Percentiles rank a stretch among this genome's conserved stretches.
Evolutionary conservation across 2,113 vertebrate genomes (phyloP).

Genomic region (Pantherophis guttatus): DNA sequence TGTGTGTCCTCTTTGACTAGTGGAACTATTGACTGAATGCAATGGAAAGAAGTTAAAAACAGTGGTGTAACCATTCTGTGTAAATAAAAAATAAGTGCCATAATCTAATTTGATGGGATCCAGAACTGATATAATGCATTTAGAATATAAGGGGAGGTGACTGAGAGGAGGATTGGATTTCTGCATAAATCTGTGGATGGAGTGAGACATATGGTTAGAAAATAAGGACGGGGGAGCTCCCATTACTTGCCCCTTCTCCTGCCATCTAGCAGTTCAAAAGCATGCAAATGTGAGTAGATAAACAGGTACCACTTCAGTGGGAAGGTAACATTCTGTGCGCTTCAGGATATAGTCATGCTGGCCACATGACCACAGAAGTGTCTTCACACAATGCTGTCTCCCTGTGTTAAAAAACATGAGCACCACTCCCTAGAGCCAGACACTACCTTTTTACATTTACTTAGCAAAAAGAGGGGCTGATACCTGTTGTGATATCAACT

Average conservation of each 20-base stretch:
- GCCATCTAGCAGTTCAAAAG: not conserved
- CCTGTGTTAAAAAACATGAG: not conserved
- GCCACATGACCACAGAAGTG: not conserved
- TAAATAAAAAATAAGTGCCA: not conserved
- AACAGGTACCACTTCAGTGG: not conserved
- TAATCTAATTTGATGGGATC: not conserved
- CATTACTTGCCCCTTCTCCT: not conserved
- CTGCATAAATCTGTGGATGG: not conserved
- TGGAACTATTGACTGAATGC: not conserved
- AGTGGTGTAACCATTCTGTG: not conserved
- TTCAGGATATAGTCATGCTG: not conserved
- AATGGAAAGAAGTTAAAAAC: not conserved
- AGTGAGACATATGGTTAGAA: not conserved
- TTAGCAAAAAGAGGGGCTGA: too few relatives aligned
- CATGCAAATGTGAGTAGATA: not conserved
- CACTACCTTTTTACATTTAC: not conserved
- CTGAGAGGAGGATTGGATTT: not conserved
- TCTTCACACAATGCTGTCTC: not conserved
- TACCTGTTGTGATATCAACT: not conserved
- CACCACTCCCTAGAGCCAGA: not conserved
- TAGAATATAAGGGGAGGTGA: not conserved
- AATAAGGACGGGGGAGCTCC: not conserved
- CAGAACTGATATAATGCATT: not conserved
- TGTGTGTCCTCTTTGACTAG: not conserved
- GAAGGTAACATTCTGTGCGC: not conserved